Conservation (phyloP, 2,113 vertebrate species). For the Gracilinanus agilis region DNA sequence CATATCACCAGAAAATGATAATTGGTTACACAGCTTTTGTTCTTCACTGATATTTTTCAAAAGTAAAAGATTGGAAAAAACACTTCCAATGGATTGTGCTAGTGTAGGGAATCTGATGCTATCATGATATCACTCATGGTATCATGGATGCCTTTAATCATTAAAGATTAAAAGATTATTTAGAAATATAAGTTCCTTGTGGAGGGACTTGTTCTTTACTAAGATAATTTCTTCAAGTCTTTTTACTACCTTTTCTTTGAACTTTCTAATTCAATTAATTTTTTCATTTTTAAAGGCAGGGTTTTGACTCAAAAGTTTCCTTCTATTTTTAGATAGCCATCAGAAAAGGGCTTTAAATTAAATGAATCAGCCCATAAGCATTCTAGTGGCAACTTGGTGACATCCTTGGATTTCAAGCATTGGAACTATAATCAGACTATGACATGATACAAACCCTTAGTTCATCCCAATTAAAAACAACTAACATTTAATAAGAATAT, state of each 20-base stretch:
- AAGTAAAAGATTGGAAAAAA: neutral
- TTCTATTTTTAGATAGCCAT: neutral
- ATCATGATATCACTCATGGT: neutral
- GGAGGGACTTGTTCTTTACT: neutral
- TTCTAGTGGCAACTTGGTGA: neutral
- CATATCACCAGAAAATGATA: neutral
- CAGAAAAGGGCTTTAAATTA: neutral
- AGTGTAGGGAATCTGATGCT: neutral
- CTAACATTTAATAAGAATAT: neutral
- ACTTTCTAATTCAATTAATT: neutral
- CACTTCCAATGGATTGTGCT: neutral
- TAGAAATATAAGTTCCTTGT: neutral
- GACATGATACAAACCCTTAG: neutral
- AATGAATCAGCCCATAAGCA: fast-evolving
- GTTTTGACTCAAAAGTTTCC: neutral
- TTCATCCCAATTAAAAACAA: neutral
- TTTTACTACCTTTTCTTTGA: neutral
- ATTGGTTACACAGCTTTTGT: neutral
- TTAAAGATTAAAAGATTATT: neutral
- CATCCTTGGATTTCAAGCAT: neutral
- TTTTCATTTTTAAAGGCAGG: neutral
- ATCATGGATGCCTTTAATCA: neutral
- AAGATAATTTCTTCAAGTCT: neutral
- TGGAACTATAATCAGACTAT: neutral
- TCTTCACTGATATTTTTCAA: neutral